A percentile compares a stretch with the other conserved stretches of the same genome.
Conservation (phyloP, 2,797 vertebrate species). For the Enteromius unitaeniatus region DNA sequence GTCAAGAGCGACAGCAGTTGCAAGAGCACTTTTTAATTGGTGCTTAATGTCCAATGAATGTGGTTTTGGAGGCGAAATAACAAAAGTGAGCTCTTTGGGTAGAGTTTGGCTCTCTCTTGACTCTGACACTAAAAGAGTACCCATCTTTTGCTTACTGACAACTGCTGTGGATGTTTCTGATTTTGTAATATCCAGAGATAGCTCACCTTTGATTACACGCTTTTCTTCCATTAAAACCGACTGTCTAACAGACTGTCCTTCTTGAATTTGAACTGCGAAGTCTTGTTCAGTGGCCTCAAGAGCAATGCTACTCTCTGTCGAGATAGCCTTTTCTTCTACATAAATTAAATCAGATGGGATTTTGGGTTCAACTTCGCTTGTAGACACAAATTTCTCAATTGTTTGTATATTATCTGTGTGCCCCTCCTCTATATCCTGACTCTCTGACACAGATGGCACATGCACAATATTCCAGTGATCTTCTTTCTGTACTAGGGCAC, state of each 20-base stretch:
- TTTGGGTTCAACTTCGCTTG: constrained; percentile 75
- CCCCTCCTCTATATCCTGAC: constrained; percentile 73
- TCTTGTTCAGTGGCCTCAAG: constrained; percentile 82
- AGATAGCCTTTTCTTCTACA: constrained; percentile 75
- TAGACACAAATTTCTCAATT: constrained; percentile 71
- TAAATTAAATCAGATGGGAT: constrained; percentile 76
- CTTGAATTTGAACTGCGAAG: constrained; percentile 83
- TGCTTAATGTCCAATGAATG: constrained; percentile 77
- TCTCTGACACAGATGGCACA: constrained; percentile 76
- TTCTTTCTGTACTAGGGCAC: constrained; percentile 82
- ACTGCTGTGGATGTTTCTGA: constrained; percentile 67
- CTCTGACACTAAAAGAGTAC: constrained; percentile 72
- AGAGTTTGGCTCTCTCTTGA: constrained; percentile 75
- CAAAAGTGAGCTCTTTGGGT: constrained; percentile 83
- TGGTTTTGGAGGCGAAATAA: constrained; percentile 75
- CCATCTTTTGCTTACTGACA: constrained; percentile 72
- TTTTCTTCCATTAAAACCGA: constrained; percentile 86
- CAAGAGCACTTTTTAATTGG: constrained; percentile 84
- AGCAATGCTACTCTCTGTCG: constrained; percentile 77
- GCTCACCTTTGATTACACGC: constrained; percentile 78
- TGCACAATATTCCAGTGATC: constrained; percentile 79
- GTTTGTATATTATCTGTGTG: constrained; percentile 74
- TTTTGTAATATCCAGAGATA: constrained; percentile 68
- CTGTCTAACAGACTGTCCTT: constrained; percentile 85
- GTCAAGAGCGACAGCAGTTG: constrained; percentile 83